phyloP scores from a whole-genome alignment of 2,113 vertebrate genomes.

The Puma concolor region DNA sequence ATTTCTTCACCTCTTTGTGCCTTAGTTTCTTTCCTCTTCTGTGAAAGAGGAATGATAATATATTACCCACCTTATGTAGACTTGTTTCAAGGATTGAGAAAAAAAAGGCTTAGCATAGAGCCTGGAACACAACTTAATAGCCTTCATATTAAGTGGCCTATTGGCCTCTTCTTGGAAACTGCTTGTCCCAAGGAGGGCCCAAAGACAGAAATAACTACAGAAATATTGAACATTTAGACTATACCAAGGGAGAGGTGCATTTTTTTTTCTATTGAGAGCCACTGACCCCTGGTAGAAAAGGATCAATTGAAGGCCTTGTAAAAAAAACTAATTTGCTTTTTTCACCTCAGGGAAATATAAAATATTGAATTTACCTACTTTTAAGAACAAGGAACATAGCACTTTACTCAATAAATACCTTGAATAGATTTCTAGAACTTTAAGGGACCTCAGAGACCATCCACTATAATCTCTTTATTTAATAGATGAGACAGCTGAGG shows the following conservation, averaged over 20 bases:
- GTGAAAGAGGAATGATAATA: background rate
- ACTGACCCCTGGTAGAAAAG: constrained; percentile 52
- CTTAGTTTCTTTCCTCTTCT: constrained; percentile 45
- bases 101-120: background rate
- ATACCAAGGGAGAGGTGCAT: background rate
- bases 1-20: background rate
- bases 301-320: constrained; percentile 63
- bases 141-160: constrained; percentile 11
- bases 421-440: constrained; percentile 70
- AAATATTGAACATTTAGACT: constrained; percentile 47
- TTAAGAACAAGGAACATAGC: constrained; percentile 64
- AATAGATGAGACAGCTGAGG: constrained; percentile 46
- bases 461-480: constrained; percentile 65
- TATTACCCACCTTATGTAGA: background rate
- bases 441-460: constrained; percentile 64
- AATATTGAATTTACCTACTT: constrained; percentile 74
- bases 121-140: background rate
- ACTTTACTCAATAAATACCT: constrained; percentile 70
- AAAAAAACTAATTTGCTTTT: constrained; percentile 71
- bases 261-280: constrained; percentile 35
- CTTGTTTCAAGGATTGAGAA: constrained; percentile 21
- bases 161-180: constrained; percentile 29
- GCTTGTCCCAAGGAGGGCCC: background rate
- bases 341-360: constrained; percentile 60
- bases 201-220: constrained; percentile 55